These are phyloP conservation scores for Sinohyriopsis cumingii DNA, from an alignment of 2,888 invertebrate genomes.

Conservation along the genomic window DNA sequence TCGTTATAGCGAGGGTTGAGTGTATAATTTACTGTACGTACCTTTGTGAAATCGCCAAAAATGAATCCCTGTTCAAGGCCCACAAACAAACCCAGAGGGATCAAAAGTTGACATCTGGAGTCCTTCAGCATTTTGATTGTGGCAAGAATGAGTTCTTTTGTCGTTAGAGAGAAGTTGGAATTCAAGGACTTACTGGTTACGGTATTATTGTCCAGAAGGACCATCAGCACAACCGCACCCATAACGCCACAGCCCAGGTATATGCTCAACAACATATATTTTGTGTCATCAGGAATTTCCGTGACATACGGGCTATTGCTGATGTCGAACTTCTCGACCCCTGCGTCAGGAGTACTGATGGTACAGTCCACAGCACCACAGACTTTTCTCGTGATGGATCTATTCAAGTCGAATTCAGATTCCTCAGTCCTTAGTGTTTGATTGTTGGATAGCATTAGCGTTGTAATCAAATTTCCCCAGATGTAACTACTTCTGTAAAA, in stretches of 20 bases:
- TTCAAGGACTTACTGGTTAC: conserved; percentile 43
- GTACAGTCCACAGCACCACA: conserved; percentile 54
- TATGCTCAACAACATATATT: conserved; percentile 60
- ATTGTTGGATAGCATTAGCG: conserved; percentile 52
- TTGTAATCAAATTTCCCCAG: conserved; percentile 68
- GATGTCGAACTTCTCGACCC: conserved; percentile 34
- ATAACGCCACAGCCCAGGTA: conserved; percentile 63
- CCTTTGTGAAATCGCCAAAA: conserved; percentile 69
- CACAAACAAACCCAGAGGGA: conserved; percentile 64
- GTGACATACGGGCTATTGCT: conserved; percentile 19
- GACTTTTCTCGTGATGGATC: conserved; percentile 4
- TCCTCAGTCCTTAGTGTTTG: conserved; percentile 19
- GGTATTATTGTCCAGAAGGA: conserved; percentile 57
- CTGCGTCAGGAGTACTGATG: conserved; percentile 16
- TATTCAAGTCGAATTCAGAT: not conserved
- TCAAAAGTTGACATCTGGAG: conserved; percentile 62
- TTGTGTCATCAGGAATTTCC: conserved; percentile 49
- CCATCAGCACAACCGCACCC: conserved; percentile 58
- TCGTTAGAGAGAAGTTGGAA: conserved; percentile 42
- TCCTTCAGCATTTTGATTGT: conserved; percentile 64
- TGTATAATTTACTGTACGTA: conserved; percentile 26
- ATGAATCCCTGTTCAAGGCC: conserved; percentile 69
- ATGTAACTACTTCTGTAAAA: conserved; percentile 66
- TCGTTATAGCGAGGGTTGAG: no score
- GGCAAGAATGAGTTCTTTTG: conserved; percentile 56